Evolutionary conservation across 2,797 vertebrate genomes (phyloP), one percentile per base, ranked within the genome.

Genomic region (Miichthys miiuy): DNA sequence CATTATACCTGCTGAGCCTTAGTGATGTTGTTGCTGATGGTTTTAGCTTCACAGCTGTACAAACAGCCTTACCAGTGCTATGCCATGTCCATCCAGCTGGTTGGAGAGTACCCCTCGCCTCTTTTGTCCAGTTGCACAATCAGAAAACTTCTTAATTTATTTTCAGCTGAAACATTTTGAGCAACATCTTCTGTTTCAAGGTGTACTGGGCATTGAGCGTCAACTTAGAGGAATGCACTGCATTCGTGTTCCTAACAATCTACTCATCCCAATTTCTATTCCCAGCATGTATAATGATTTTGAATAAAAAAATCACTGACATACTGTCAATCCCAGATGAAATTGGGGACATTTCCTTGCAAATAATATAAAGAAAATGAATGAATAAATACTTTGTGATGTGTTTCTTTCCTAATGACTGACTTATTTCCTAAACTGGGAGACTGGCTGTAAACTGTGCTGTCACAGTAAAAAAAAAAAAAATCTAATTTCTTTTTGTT

Each of bases 401-500:
- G 46, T 27, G 3, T 34, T 16, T 75, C 34, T 38, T 38, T 57
- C 17, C 2, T 8, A 50, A 21, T 34, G 20, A 41, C 68, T 34
- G 20, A 75, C 25, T 75, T 21, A 9, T 23, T 66, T 27, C 34
- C 44, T 25, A 20, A 81, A 38, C 52, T 50, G n/a, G 7, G 21
- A 38, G 38, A 3, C 67, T 58, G 46, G 3, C 17, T 27, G 4
- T 20, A 21, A 65, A 73, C 25, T 51, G 25, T 14, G 21, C 34
- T 58, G 62, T 67, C 46, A n/a, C 0, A 25, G 63, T 17, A 46
- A 61, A 30, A 14, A 17, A 63, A n/a, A n/a, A n/a, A n/a, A n/a
- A n/a, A n/a, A n/a, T 42, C 16, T 44, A 77, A 67, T 79, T 57
- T 11, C 3, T 13, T 12, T 3, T 44, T 44, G 5, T 30, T 73